Evolutionary conservation across 2,797 vertebrate genomes (phyloP).

Genomic region (Spinus olivaceus): DNA sequence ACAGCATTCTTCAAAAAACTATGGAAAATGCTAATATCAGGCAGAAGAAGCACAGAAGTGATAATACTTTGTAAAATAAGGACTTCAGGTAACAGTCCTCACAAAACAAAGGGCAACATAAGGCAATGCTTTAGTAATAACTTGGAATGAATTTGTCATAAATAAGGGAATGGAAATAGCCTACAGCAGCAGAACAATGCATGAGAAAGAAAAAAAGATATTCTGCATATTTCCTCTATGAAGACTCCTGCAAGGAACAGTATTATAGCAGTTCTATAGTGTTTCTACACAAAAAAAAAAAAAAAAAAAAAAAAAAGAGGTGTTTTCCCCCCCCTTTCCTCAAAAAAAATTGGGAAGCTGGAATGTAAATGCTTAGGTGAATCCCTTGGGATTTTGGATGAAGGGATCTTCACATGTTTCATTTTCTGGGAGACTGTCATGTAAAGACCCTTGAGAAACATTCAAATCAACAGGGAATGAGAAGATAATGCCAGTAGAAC

Average conservation of each 20-base stretch:
- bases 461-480: background rate
- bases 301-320: no score
- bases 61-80: background rate
- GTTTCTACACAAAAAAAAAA: background rate
- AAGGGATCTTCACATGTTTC: background rate
- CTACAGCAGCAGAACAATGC: background rate
- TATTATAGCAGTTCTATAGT: background rate
- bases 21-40: background rate
- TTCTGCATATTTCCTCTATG: background rate
- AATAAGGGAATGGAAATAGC: background rate
- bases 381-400: background rate
- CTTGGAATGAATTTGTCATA: background rate
- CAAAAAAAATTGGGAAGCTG: no score
- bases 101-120: background rate
- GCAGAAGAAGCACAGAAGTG: background rate
- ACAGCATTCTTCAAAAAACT: accelerated
- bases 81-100: background rate
- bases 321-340: no score
- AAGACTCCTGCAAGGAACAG: background rate
- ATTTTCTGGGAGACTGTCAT: background rate
- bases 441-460: background rate
- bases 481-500: background rate
- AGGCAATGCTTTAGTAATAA: background rate
- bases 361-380: background rate
- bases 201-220: background rate